Base-by-base conservation (phyloP, 2,797 vertebrate genomes). In the Microctenopoma steveboyesi region DNA sequence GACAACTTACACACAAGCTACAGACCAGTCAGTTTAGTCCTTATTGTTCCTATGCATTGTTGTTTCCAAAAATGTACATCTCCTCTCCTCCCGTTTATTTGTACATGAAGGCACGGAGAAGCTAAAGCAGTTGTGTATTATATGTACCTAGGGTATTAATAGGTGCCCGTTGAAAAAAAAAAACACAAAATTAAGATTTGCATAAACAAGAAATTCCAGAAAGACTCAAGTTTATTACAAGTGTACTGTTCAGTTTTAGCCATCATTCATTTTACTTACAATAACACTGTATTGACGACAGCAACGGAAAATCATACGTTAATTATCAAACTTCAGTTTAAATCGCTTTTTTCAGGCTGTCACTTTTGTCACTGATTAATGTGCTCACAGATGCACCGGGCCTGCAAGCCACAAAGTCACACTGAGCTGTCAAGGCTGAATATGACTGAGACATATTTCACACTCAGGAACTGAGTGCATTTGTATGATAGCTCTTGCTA, bases 401-500 rank as follows among this genome's bases (percentile, higher is more conserved):
- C 61, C 22, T 59, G 16, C 15, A 7, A 71, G 18, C 61, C 57
- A 65, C 61, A 78, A 49, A 55, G 15, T 67, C 69, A 66, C 69
- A 65, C 2, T 49, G 28, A 79, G 61, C 22, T 42, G 65, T 62
- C 67, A 69, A 64, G 50, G 55, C 43, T 2, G 33, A 40, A 46
- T 48, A 50, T 72, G 55, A 70, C 58, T 67, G 37, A 16, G 1
- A 4, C 53, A 12, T 15, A 25, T 9, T 33, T 70, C 49, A 53
- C 15, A 46, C 58, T 2, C 62, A 64, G 63, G 72, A 88, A 76
- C 48, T 39, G 27, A 18, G 5, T 74, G 78, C 53, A 16, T 33
- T 51, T 6, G 53, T 25, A 6, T 46, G 86, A 83, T 86, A 71
- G 39, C 9, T 73, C 8, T 18, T 58, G 60, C 18, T 58, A 46